Evolutionary conservation across 2,797 vertebrate genomes (phyloP), one percentile per base, ranked within the genome.

Genomic region (Oreochromis grahami): DNA sequence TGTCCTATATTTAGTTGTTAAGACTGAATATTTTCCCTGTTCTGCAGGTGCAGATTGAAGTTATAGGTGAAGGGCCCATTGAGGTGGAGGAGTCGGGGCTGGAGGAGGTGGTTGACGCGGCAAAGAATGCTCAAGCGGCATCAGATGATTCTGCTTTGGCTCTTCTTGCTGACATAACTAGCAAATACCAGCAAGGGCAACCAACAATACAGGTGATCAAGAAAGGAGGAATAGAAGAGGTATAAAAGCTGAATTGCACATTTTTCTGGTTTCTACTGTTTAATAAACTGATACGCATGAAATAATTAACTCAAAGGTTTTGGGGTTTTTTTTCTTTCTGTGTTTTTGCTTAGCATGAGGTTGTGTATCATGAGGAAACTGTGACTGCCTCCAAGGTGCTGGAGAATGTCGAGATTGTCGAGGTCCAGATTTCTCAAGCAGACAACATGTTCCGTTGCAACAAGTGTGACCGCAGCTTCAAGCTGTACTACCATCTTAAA

Each of bases 401-500:
- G 95, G 98, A 98, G 95, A 97, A 97, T 88, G 97, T 99, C 72
- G 98, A 98, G 95, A 96, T 99, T 76, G 98, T 99, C 87, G 98
- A 99, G 94, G 97, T 99, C 92, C 98, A 99, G 96, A 98, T 99
- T 93, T 99, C 98, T 50, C 98, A 99, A 94, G 84, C 98, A 87
- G 98, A 99, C 91, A 98, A 98, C 94, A 94, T 98, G 93, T 99
- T 99, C 95, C 98, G 98, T 94, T 99, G 98, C 95, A 97, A 96
- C 93, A 98, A 98, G 93, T 99, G 98, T 84, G 98, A 98, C 72
- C 98, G 98, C 89, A 98, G 97, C 53, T 99, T 99, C 96, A 99
- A 99, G 96, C 95, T 99, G 91, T 99, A 98, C 96, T 99, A 99
- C 95, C 98, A 99, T 96, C 98, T 99, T 90, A 99, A 99, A 94